Base-by-base conservation (phyloP, 2,888 invertebrate genomes). In the Acronicta leporina region DNA sequence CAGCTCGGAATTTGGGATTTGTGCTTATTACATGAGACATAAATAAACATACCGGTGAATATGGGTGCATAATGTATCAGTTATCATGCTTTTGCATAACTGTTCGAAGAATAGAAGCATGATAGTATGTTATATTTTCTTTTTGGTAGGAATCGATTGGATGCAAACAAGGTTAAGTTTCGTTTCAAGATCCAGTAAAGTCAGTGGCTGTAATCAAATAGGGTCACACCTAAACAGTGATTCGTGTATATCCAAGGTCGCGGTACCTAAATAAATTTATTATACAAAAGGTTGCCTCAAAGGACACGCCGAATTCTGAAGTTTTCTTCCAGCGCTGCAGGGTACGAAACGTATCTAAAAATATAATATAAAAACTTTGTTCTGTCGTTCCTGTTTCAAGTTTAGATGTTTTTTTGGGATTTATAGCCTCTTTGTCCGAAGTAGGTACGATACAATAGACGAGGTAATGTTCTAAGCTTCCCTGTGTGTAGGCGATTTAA, bases 181-280 rank as follows among this genome's bases (percentile, higher is more conserved):
- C 27, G 7, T 8, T 9, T 51, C 13, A 8, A 45, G 33, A 20
- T 8, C 27, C 13, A 38, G 9, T 44, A 62, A 58, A 57, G 51
- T 35, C 0, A 40, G 9, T 45, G 25, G 51, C 35, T 69, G 15
- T 48, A 62, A 64, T 38, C 16, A 56, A 69, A 62, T 70, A 63
- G 61, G 56, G 47, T 58, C 47, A 25, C 48, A 60, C 42, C 68
- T 53, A 66, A 64, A 75, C 56, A 63, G 44, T 56, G 67, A 69
- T 72, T 64, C 54, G 60, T 63, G 62, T 63, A 62, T 40, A n/a
- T 52, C 61, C 54, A 63, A 59, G 81, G 80, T 78, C 44, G 84
- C 5, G 2, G 77, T 75, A 72, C 63, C 66, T 46, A 85, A 90
- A 90, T 91, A 82, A 89, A 90, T 91, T 90, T 90, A 91, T 88